phyloP scores from a whole-genome alignment of 2,888 invertebrate species.

The Athalia cordata region DNA sequence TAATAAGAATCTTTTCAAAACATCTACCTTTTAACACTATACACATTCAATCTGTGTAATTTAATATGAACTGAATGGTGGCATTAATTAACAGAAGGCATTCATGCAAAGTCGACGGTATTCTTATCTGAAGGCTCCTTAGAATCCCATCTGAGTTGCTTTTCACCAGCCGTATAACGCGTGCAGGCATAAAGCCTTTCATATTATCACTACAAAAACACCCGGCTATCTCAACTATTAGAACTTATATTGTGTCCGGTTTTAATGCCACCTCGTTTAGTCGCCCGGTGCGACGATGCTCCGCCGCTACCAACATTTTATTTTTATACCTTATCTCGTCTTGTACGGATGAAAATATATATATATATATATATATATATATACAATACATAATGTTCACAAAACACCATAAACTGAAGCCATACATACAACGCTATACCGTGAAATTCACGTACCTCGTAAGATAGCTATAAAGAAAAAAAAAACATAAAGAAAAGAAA shows the following conservation, averaged over 20 bases:
- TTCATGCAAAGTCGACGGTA: constrained; percentile 55
- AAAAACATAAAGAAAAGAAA: no score
- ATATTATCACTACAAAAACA: constrained; percentile 42
- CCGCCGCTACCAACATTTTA: no score
- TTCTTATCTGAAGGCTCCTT: constrained; percentile 53
- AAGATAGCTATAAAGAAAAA: no score
- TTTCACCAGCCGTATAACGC: constrained; percentile 40
- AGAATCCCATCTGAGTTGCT: constrained; percentile 40
- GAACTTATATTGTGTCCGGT: constrained; percentile 38
- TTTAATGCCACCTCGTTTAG: constrained; percentile 8
- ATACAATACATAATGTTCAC: no score
- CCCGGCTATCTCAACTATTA: constrained; percentile 34
- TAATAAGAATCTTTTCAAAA: constrained; percentile 62
- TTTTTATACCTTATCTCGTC: constrained; percentile 13
- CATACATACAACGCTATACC: no score
- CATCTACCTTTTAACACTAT: constrained; percentile 57
- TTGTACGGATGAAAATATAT: not conserved
- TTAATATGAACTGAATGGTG: constrained; percentile 62
- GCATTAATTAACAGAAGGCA: constrained; percentile 65
- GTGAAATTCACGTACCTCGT: no score
- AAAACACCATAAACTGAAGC: no score
- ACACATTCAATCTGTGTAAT: constrained; percentile 61
- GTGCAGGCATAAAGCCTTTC: constrained; percentile 42
- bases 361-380: no score
- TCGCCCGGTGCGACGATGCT: no score